A percentile compares a stretch with the other conserved stretches of the same genome.
Conservation (phyloP, 2,113 vertebrate species). For the Ptilonorhynchus violaceus region DNA sequence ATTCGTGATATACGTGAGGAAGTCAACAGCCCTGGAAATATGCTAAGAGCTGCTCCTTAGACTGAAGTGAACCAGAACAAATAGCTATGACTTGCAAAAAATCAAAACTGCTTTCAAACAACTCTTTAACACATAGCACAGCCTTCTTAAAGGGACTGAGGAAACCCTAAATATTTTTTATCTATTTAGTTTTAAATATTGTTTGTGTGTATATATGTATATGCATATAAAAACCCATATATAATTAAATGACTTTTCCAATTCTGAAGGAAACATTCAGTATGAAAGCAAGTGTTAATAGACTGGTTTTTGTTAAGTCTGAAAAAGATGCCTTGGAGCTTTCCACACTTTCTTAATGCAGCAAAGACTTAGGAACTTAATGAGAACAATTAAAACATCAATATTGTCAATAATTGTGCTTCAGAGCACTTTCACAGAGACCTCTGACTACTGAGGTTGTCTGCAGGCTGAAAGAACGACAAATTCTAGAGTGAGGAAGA, state of each 20-base stretch:
- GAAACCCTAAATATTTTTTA: not conserved
- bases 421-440: not conserved
- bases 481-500: not conserved
- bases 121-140: not conserved
- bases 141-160: not conserved
- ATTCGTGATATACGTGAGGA: not conserved
- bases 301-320: not conserved
- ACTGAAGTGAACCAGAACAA: not conserved
- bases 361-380: slow-evolving; percentile 12
- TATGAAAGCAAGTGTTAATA: not conserved
- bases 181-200: not conserved
- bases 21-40: not conserved
- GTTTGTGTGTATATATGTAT: not conserved
- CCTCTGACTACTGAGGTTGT: not conserved
- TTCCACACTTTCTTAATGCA: not conserved
- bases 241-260: not conserved
- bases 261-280: not conserved
- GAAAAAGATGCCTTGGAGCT: not conserved
- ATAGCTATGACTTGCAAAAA: not conserved
- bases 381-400: slow-evolving; percentile 40
- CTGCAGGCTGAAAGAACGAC: not conserved
- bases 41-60: not conserved
- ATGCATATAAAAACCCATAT: not conserved
- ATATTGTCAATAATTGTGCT: slow-evolving; percentile 2
- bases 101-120: not conserved